A percentile compares a stretch with the other conserved stretches of the same genome.
These are phyloP conservation scores for Semaprochilodus insignis DNA, from an alignment of 2,797 vertebrate species.

Conservation along the genomic window DNA sequence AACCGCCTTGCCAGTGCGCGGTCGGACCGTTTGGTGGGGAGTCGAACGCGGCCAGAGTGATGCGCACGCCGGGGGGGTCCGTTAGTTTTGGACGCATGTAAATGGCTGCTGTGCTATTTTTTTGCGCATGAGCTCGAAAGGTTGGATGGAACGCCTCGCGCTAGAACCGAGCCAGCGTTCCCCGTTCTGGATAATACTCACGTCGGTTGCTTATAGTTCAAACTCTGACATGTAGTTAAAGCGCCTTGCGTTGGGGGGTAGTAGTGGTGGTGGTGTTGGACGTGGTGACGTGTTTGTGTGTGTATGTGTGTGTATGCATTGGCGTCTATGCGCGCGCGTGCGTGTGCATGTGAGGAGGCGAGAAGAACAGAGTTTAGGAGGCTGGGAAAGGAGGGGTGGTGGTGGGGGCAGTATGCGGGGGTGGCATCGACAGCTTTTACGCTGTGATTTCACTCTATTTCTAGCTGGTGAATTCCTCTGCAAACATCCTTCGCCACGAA, in stretches of 20 bases:
- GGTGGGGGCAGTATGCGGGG: slow-evolving; percentile 52
- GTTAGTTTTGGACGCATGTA: not conserved
- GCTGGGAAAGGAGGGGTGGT: not conserved
- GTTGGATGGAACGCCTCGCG: not conserved
- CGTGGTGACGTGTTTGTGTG: not conserved
- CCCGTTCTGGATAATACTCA: not conserved
- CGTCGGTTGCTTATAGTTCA: not conserved
- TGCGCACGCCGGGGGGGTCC: slow-evolving; percentile 48
- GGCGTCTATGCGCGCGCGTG: not conserved
- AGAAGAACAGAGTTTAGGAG: slow-evolving; percentile 52
- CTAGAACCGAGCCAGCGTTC: no score
- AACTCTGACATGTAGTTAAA: slow-evolving; percentile 29
- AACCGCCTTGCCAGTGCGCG: not conserved
- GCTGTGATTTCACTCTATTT: slow-evolving; percentile 29
- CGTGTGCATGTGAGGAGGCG: slow-evolving; percentile 6
- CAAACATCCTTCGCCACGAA: not conserved
- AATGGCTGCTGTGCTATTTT: not conserved
- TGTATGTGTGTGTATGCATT: not conserved
- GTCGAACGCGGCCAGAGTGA: slow-evolving; percentile 8
- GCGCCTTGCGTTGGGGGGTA: not conserved
- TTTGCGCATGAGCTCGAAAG: not conserved
- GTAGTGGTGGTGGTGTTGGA: not conserved
- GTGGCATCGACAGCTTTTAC: slow-evolving; percentile 28
- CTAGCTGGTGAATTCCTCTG: not conserved
- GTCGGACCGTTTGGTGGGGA: not conserved